A percentile compares a stretch with the other conserved stretches of the same genome.
Evolutionary conservation across 1,140 invertebrate species (phyloP).

Genomic region (Battus philenor): DNA sequence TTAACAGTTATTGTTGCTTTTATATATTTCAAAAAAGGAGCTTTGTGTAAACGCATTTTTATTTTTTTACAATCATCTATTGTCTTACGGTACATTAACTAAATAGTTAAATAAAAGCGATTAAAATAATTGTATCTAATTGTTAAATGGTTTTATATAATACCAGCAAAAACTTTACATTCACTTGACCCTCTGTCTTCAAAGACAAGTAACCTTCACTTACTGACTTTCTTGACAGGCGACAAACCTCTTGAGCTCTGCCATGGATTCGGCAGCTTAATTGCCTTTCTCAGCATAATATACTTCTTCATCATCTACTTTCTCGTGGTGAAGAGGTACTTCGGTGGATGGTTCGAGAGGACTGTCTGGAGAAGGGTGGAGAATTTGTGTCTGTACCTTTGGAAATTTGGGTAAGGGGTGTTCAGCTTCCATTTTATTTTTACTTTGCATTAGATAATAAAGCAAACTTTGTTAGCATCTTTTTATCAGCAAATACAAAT

Average conservation of each 20-base stretch:
- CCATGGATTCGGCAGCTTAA: constrained; percentile 83
- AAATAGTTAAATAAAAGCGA: too few species aligned
- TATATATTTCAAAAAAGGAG: too few species aligned
- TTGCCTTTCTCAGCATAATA: constrained; percentile 79
- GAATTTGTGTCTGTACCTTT: constrained; percentile 22
- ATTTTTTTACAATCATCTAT: too few species aligned
- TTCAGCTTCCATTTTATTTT: too few species aligned
- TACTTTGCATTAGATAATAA: too few species aligned
- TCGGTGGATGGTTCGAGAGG: constrained; percentile 64
- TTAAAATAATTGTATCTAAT: too few species aligned
- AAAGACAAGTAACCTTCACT: constrained; percentile 4
- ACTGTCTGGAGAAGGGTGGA: constrained; percentile 51
- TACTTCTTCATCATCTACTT: constrained; percentile 82
- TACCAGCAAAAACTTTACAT: background rate
- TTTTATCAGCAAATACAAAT: too few species aligned
- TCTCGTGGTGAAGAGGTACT: constrained; percentile 78
- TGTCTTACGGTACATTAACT: too few species aligned
- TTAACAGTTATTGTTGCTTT: too few species aligned
- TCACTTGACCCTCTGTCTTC: background rate
- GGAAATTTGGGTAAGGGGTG: constrained; percentile 52
- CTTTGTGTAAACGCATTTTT: too few species aligned
- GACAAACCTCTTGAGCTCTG: constrained; percentile 68
- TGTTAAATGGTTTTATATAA: background rate
- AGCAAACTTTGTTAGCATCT: too few species aligned
- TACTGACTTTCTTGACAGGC: constrained; percentile 35